These are phyloP conservation scores for Acanthurus leucopareius DNA, from an alignment of 2,797 vertebrate species.

Conservation along the genomic window DNA sequence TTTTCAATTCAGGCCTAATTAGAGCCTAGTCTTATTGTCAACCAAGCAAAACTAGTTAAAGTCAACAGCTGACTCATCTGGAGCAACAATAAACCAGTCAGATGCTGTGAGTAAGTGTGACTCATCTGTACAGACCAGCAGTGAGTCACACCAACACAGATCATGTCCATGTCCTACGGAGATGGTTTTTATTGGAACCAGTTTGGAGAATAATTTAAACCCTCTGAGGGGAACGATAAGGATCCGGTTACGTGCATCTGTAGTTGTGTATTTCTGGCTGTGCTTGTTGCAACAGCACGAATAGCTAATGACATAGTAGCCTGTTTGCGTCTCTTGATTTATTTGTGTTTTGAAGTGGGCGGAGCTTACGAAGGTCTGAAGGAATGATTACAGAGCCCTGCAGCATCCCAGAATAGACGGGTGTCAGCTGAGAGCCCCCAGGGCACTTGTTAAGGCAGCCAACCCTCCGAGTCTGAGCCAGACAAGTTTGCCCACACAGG, in stretches of 20 bases:
- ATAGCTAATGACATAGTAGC: conserved; percentile 73
- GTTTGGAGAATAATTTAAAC: conserved; percentile 36
- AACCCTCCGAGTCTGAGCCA: conserved; percentile 8
- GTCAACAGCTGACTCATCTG: conserved; percentile 68
- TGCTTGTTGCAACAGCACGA: conserved; percentile 51
- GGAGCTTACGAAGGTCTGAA: conserved; percentile 43
- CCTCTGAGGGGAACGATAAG: conserved; percentile 32
- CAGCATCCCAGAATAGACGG: conserved; percentile 76
- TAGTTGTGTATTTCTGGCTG: conserved; percentile 22
- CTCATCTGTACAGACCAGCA: conserved; percentile 62
- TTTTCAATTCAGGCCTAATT: conserved; percentile 20
- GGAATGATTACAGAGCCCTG: conserved; percentile 75
- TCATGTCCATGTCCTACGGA: conserved; percentile 50
- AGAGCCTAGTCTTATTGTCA: conserved; percentile 8
- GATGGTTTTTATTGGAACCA: conserved; percentile 47
- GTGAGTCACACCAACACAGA: conserved; percentile 62
- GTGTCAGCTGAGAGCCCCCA: conserved; percentile 65
- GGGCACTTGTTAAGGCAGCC: conserved; percentile 47
- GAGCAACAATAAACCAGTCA: conserved; percentile 51
- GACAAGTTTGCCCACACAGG: conserved; percentile 36
- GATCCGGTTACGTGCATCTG: conserved; percentile 20
- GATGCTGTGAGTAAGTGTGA: conserved; percentile 70
- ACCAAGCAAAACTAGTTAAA: conserved; percentile 46
- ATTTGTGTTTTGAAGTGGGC: conserved; percentile 57
- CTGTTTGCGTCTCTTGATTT: conserved; percentile 72